Conservation (phyloP, 1,140 invertebrate species). For the Papilio polytes region DNA sequence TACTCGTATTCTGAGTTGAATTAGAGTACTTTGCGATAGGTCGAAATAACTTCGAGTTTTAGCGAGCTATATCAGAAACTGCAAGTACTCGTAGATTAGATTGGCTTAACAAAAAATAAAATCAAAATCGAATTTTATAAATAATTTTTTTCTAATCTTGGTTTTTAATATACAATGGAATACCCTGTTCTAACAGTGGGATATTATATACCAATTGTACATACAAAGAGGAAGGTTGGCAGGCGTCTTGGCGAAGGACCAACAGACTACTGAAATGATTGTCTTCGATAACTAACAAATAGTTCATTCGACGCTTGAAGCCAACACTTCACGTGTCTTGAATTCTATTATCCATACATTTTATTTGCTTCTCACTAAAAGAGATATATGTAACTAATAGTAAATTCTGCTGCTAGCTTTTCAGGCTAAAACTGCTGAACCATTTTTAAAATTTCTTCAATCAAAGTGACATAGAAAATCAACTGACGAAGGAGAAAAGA, state of each 20-base stretch:
- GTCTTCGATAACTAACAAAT: slow-evolving; percentile 10
- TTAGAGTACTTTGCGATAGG: neutral
- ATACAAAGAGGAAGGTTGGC: slow-evolving; percentile 1
- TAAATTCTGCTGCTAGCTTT: neutral
- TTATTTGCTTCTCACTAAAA: neutral
- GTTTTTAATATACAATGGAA: neutral
- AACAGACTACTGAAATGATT: neutral
- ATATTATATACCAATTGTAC: neutral
- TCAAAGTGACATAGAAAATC: neutral
- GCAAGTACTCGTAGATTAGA: neutral
- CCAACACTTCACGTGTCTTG: slow-evolving; percentile 3
- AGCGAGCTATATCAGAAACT: neutral
- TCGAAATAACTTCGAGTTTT: neutral
- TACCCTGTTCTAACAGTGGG: neutral
- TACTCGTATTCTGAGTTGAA: neutral
- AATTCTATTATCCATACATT: neutral
- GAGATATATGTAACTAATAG: neutral
- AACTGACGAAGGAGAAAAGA: neutral
- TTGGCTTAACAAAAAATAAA: too few species aligned
- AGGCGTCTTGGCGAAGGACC: neutral
- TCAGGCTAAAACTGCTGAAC: neutral
- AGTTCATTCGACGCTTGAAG: neutral
- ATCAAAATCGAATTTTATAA: neutral
- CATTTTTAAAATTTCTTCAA: neutral
- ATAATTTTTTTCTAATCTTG: neutral